Evolutionary conservation across 2,113 vertebrate species (phyloP).

Genomic region (Chauna torquata): DNA sequence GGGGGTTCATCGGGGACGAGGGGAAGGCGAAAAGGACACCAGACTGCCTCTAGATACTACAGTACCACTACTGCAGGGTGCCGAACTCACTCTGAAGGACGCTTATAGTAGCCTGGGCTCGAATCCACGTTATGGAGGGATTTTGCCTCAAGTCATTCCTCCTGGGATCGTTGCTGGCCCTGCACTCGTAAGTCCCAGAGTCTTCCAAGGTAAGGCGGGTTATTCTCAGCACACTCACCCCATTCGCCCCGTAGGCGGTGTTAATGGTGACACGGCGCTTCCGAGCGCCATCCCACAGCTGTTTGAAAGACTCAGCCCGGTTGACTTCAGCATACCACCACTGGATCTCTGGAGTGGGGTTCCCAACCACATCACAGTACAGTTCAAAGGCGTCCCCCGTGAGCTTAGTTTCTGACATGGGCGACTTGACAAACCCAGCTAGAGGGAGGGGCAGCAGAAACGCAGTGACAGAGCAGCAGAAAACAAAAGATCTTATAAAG

Average conservation of each 20-base stretch:
- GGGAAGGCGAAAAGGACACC: constrained; percentile 60
- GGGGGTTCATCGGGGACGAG: not conserved
- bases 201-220: constrained; percentile 95
- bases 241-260: constrained; percentile 94
- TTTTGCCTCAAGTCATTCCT: constrained; percentile 98
- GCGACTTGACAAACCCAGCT: constrained; percentile 99
- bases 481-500: constrained; percentile 75
- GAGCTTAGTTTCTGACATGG: constrained; percentile 99
- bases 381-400: constrained; percentile 99
- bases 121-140: constrained; percentile 98
- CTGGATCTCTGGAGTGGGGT: constrained; percentile 98
- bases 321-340: constrained; percentile 99
- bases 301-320: constrained; percentile 98
- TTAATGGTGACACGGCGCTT: constrained; percentile 96
- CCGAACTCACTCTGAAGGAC: constrained; percentile 98
- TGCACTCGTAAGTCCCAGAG: constrained; percentile 98
- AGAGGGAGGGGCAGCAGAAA: constrained; percentile 87
- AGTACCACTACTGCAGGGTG: constrained; percentile 83
- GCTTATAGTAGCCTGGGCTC: constrained; percentile 98
- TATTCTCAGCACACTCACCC: constrained; percentile 95
- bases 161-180: constrained; percentile 97
- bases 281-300: constrained; percentile 96
- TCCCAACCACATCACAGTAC: constrained; percentile 99
- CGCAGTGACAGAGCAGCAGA: constrained; percentile 77
- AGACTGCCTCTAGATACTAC: constrained; percentile 87